Conservation (phyloP, 2,113 vertebrate genomes). For the Pungitius pungitius region DNA sequence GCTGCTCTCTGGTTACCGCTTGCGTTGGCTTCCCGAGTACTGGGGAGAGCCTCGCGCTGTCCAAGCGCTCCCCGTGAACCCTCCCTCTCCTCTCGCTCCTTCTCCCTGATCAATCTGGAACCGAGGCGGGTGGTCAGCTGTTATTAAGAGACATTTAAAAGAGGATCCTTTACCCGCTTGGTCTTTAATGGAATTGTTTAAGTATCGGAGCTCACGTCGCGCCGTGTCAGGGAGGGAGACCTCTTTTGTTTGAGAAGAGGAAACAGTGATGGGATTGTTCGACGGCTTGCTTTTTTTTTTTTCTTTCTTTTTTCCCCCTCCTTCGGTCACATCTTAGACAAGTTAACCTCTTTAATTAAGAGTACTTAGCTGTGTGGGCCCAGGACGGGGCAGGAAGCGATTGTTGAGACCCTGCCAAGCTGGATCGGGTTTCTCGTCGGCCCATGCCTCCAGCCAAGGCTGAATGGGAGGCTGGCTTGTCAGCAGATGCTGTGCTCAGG, state of each 20-base stretch:
- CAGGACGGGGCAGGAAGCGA: conserved; percentile 81
- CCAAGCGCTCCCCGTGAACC: conserved; percentile 59
- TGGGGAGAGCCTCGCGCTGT: conserved; percentile 42
- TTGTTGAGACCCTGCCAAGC: conserved; percentile 80
- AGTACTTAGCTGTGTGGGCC: conserved; percentile 80
- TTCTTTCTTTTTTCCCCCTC: conserved; percentile 61
- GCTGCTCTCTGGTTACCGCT: conserved; percentile 66
- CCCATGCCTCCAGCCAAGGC: conserved; percentile 74
- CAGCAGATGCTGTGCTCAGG: conserved; percentile 85
- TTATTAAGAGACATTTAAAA: conserved; percentile 70
- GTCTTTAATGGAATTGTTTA: conserved; percentile 72
- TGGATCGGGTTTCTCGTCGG: conserved; percentile 81
- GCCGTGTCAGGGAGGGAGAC: conserved; percentile 60
- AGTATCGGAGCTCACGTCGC: conserved; percentile 73
- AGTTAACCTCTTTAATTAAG: conserved; percentile 86
- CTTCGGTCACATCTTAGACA: conserved; percentile 79
- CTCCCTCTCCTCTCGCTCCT: conserved; percentile 40
- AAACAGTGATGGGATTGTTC: conserved; percentile 77
- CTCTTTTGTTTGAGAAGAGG: conserved; percentile 65
- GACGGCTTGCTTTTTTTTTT: conserved; percentile 39
- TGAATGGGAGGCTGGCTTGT: conserved; percentile 83
- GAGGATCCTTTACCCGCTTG: conserved; percentile 62
- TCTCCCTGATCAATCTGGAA: conserved; percentile 55
- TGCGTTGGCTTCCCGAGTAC: conserved; percentile 50
- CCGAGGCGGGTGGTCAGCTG: conserved; percentile 61